Conservation (phyloP, 2,888 invertebrate genomes). For the Orthosia cruda region DNA sequence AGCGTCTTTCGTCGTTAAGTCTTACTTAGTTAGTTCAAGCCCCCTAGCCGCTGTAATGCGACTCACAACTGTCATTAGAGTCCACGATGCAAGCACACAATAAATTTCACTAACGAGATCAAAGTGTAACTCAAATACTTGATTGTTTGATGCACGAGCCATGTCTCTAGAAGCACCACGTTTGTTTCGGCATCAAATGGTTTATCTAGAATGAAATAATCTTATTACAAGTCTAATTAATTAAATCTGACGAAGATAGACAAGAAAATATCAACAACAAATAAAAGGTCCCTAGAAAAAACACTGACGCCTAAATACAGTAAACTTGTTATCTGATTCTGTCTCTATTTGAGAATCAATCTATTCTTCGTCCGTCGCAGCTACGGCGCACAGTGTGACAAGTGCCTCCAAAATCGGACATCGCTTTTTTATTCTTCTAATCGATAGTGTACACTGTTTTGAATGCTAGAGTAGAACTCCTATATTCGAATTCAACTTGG, state of each 20-base stretch:
- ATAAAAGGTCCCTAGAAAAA: constrained; percentile 35
- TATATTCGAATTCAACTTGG: too few relatives aligned
- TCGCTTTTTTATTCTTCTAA: too few relatives aligned
- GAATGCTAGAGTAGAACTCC: too few relatives aligned
- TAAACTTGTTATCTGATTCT: constrained; percentile 50
- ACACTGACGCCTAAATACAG: constrained; percentile 34
- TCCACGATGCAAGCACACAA: too few relatives aligned
- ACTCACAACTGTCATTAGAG: too few relatives aligned
- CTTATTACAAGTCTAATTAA: constrained; percentile 34
- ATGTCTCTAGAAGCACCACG: constrained; percentile 11
- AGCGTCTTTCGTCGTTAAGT: too few relatives aligned
- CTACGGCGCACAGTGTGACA: too few relatives aligned
- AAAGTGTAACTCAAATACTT: constrained; percentile 48
- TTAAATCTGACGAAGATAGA: constrained; percentile 38
- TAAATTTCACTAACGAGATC: too few relatives aligned
- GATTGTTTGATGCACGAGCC: constrained; percentile 40
- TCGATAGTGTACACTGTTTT: too few relatives aligned
- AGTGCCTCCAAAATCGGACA: too few relatives aligned
- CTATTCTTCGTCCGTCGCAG: constrained; percentile 31
- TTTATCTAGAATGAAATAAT: constrained; percentile 20
- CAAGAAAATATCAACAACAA: constrained; percentile 34
- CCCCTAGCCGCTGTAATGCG: too few relatives aligned
- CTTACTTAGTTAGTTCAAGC: too few relatives aligned
- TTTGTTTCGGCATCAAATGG: constrained; percentile 21
- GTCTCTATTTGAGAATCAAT: constrained; percentile 48